Evolutionary conservation across 2,113 vertebrate species (phyloP).

Genomic region (Pseudolaguvia tuberculata): DNA sequence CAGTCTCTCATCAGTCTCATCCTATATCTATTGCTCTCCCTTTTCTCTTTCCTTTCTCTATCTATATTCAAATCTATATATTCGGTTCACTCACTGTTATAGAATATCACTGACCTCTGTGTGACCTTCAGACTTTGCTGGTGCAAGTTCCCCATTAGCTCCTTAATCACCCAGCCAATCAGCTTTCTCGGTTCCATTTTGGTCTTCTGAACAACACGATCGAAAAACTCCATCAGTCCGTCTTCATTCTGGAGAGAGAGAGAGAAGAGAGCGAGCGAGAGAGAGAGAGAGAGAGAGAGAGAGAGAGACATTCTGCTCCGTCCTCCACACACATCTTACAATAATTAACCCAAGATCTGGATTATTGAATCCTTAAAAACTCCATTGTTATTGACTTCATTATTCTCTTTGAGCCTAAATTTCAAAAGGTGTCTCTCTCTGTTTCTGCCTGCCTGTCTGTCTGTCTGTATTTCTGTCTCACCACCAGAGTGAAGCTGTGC

Average conservation of each 20-base stretch:
- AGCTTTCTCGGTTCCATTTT: constrained; percentile 82
- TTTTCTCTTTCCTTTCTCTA: too few species aligned
- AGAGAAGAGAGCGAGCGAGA: neutral
- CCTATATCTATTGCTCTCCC: too few species aligned
- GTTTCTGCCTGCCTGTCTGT: neutral
- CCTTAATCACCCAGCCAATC: constrained; percentile 87
- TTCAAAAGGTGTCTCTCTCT: neutral
- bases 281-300: constrained; percentile 18
- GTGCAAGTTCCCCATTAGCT: constrained; percentile 80
- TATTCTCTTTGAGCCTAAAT: constrained; percentile 11
- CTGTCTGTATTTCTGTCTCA: constrained; percentile 58
- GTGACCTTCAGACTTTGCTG: constrained; percentile 73
- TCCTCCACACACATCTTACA: neutral
- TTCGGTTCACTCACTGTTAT: neutral
- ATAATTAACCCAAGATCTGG: too few species aligned
- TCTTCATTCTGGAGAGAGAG: constrained; percentile 79
- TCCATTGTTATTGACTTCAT: neutral
- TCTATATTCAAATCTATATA: too few species aligned
- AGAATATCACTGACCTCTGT: constrained; percentile 78
- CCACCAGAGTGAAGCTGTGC: constrained; percentile 86
- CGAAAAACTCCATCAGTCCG: constrained; percentile 86
- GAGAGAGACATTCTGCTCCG: too few species aligned
- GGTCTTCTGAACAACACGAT: constrained; percentile 75
- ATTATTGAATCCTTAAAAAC: neutral
- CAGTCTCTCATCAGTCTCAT: too few species aligned